phyloP scores from a whole-genome alignment of 1,140 invertebrate species.

The Pachypeltis micranthus region DNA sequence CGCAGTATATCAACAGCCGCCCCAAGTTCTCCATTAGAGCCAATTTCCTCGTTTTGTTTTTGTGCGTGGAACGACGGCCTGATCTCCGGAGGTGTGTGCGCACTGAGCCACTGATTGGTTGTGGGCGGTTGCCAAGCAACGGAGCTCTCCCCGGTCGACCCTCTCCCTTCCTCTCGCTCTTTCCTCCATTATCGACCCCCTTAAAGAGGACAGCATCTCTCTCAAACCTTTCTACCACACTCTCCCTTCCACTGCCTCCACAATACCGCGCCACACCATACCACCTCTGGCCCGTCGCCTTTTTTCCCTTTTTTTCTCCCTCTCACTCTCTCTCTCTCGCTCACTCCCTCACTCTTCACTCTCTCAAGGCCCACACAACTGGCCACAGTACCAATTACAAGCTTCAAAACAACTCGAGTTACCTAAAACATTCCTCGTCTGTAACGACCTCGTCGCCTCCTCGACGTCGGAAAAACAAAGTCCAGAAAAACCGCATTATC shows the following conservation, averaged over 20 bases:
- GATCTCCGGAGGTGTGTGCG: background rate
- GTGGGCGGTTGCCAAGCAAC: background rate
- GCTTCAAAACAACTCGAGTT: background rate
- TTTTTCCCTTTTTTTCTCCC: background rate
- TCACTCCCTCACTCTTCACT: background rate
- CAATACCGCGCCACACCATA: too few relatives aligned
- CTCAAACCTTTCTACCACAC: background rate
- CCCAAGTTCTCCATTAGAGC: background rate
- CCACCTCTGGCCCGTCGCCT: too few relatives aligned
- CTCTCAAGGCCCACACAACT: background rate
- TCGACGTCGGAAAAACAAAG: too few relatives aligned
- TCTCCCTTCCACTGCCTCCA: background rate
- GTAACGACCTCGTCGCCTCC: too few relatives aligned
- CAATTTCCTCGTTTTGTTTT: background rate
- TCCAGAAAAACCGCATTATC: too few relatives aligned
- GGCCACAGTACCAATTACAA: background rate
- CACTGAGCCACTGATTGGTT: background rate
- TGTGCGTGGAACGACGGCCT: background rate
- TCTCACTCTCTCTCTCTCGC: background rate
- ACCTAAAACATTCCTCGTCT: background rate
- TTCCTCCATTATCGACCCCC: background rate
- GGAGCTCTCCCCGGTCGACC: too few relatives aligned
- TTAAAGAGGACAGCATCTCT: background rate
- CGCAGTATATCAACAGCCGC: background rate
- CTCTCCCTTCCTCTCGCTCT: background rate